Base-by-base conservation (phyloP, 2,113 vertebrate species). In the Terrapene triunguis region DNA sequence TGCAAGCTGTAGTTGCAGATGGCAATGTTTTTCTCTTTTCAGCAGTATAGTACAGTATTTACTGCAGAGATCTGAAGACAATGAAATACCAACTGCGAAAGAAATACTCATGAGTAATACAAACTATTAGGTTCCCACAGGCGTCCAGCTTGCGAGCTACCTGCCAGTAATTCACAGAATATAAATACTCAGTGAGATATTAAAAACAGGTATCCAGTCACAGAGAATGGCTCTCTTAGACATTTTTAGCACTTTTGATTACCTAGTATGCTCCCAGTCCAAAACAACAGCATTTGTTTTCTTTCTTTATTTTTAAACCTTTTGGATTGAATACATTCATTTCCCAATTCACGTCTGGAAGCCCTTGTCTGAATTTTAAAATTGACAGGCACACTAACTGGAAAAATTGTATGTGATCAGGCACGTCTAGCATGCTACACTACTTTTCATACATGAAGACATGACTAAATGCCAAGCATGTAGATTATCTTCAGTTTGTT, bases 1-100 rank as follows among this genome's bases (percentile, higher is more conserved):
- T 98, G 98, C 98, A 98, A 98, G 98, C 98, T 98, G 98, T 96
- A 98, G 97, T 98, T 98, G 98, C 98, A 98, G 98, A 98, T 98
- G 98, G 98, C 98, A 98, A 98, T 98, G 98, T 98, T 98, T 98
- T 98, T 90, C 97, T 91, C 97, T 97, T 97, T 98, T 97, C 97
- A 98, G 96, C 96, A 95, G 90, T 92, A 95, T 95, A 95, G 97
- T 97, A 97, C 97, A 97, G 97, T 98, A 97, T 98, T 98, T 98
- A 98, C 97, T 98, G 98, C 98, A 97, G 97, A 97, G 97, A 97
- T 96, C 92, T 96, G 96, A 98, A 98, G 98, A 97, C 98, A 96
- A 81, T 82, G 94, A 97, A 97, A 97, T 91, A 97, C 97, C 96
- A 98, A 98, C 97, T 97, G 97, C 59, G 4, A 97, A 97, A 95